Evolutionary conservation across 2,888 invertebrate genomes (phyloP).

Genomic region (Aleiodes testaceus): DNA sequence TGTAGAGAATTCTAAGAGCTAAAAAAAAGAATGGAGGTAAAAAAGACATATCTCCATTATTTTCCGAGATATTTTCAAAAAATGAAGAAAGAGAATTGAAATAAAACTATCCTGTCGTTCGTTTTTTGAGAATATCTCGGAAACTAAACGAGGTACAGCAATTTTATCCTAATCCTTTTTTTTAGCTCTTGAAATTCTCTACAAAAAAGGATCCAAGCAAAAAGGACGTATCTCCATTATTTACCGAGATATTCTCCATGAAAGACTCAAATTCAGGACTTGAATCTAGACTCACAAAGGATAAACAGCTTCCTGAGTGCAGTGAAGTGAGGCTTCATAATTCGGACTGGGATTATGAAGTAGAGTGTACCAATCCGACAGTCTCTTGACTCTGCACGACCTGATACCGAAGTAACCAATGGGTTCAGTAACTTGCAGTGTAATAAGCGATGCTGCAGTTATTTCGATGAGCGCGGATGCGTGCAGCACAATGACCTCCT

Average conservation of each 20-base stretch:
- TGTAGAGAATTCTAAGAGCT: too few relatives aligned
- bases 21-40: too few relatives aligned
- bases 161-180: too few relatives aligned
- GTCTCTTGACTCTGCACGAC: conserved; percentile 85
- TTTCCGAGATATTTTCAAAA: too few relatives aligned
- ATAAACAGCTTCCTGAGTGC: conserved; percentile 98
- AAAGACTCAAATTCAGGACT: conserved; percentile 18
- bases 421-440: conserved; percentile 88
- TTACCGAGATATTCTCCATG: not conserved
- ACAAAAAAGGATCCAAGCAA: too few relatives aligned
- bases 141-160: too few relatives aligned
- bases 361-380: conserved; percentile 98
- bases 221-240: too few relatives aligned
- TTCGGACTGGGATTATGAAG: conserved; percentile 95
- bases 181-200: too few relatives aligned
- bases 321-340: conserved; percentile 90
- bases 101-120: too few relatives aligned
- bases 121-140: not conserved
- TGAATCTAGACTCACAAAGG: conserved; percentile 84
- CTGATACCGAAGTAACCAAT: conserved; percentile 83
- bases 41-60: too few relatives aligned
- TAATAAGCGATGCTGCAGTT: conserved; percentile 81
- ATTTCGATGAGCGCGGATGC: conserved; percentile 89
- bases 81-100: too few relatives aligned
- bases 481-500: conserved; percentile 85